phyloP scores from a whole-genome alignment of 2,888 invertebrate genomes.

The Hololepta plana region DNA sequence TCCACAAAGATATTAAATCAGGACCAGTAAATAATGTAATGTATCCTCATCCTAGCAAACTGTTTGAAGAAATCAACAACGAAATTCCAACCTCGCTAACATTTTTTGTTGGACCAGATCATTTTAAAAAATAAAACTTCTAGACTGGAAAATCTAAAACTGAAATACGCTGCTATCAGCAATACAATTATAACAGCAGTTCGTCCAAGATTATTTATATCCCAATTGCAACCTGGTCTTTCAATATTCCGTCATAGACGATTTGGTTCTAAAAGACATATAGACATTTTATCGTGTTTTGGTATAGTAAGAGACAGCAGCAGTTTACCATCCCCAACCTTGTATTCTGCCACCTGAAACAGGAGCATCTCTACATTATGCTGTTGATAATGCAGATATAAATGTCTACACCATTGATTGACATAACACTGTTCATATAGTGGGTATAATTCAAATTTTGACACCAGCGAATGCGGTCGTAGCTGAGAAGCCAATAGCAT shows the following conservation, averaged over 20 bases:
- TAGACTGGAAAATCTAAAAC: too few species aligned
- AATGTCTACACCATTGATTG: constrained; percentile 17
- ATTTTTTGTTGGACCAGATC: too few species aligned
- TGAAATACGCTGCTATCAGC: too few species aligned
- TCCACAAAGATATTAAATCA: too few species aligned
- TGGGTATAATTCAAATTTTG: constrained; percentile 15
- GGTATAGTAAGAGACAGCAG: constrained; percentile 13
- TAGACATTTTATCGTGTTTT: constrained; percentile 12
- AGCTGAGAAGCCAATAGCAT: constrained; percentile 9
- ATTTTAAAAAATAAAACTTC: too few species aligned
- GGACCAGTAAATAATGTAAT: too few species aligned
- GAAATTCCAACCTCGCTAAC: too few species aligned
- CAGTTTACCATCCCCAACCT: constrained; percentile 13
- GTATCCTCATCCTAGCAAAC: too few species aligned
- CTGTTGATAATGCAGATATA: constrained; percentile 16
- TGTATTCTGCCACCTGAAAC: constrained; percentile 13
- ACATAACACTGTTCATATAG: constrained; percentile 15
- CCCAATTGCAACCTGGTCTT: constrained; percentile 24
- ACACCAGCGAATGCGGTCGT: constrained; percentile 13
- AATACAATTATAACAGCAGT: constrained; percentile 13
- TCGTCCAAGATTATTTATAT: constrained; percentile 14
- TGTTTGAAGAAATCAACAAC: too few species aligned
- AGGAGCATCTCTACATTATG: constrained; percentile 15
- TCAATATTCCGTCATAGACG: constrained; percentile 12
- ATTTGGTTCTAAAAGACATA: constrained; percentile 12